A percentile compares a stretch with the other conserved stretches of the same genome.
phyloP scores from a whole-genome alignment of 2,113 vertebrate genomes.

The Edolisoma coerulescens region DNA sequence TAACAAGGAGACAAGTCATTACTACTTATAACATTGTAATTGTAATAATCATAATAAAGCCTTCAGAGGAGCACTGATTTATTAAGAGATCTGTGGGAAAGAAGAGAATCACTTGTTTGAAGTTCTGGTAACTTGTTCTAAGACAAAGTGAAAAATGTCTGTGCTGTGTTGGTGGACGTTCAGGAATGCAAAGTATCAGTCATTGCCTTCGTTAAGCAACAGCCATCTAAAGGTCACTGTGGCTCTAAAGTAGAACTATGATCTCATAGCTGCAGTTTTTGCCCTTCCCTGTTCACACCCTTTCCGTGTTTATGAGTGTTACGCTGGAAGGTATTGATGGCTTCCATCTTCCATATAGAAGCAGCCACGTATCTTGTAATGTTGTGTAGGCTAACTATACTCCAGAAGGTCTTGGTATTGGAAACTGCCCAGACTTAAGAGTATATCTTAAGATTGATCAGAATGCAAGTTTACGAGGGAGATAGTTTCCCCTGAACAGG shows the following conservation, averaged over 20 bases:
- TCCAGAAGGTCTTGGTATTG: background rate
- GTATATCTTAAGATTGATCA: background rate
- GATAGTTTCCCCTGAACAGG: background rate
- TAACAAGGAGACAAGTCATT: background rate
- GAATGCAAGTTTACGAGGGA: background rate
- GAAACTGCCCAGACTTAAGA: background rate
- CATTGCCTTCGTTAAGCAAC: background rate
- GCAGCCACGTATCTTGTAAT: background rate
- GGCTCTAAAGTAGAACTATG: conserved; percentile 21
- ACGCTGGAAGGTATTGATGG: background rate
- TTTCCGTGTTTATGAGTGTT: background rate
- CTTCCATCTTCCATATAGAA: background rate
- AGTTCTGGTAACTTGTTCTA: background rate
- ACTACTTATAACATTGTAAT: background rate
- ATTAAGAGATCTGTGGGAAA: background rate
- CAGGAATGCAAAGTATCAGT: background rate
- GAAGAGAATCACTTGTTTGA: background rate
- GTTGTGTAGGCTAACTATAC: background rate
- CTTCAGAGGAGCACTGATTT: background rate
- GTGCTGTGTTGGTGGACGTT: background rate
- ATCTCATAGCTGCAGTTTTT: conserved; percentile 44
- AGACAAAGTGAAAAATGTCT: background rate
- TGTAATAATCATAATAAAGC: background rate
- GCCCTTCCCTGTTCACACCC: conserved; percentile 47
- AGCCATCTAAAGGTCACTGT: conserved; percentile 14